Evolutionary conservation across 2,888 invertebrate species (phyloP).

Genomic region (Dryobotodes eremita): DNA sequence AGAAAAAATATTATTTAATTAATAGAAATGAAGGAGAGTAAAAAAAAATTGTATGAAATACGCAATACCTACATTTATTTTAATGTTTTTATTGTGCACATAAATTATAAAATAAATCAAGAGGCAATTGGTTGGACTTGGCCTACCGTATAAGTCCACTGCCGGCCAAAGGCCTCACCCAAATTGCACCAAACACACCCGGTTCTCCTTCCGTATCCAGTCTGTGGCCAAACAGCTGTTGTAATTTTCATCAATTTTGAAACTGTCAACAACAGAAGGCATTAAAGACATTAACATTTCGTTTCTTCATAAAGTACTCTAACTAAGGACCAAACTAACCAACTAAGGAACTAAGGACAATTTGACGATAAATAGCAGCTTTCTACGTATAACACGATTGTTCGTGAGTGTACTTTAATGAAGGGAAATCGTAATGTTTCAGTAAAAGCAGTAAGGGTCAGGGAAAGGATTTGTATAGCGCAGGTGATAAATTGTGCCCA

Average conservation of each 20-base stretch:
- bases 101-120: background rate
- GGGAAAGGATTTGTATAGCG: background rate
- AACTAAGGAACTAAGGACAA: slow-evolving; percentile 19
- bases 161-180: too few relatives aligned
- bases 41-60: background rate
- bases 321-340: too few relatives aligned
- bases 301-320: slow-evolving; percentile 9
- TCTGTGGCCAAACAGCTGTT: background rate
- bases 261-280: slow-evolving; percentile 27
- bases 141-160: too few relatives aligned
- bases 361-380: slow-evolving; percentile 32
- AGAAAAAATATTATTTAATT: too few relatives aligned
- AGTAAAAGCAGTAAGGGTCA: slow-evolving; percentile 12
- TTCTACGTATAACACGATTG: slow-evolving; percentile 8
- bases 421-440: slow-evolving; percentile 13
- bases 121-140: background rate
- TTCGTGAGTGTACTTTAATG: slow-evolving; percentile 5
- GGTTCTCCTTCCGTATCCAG: background rate
- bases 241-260: slow-evolving; percentile 17
- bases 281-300: slow-evolving; percentile 7
- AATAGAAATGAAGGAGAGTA: background rate
- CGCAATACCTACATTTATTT: background rate
- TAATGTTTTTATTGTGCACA: background rate
- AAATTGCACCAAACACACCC: background rate
- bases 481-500: slow-evolving; percentile 19